phyloP scores from a whole-genome alignment of 2,888 invertebrate genomes.

The Aelia acuminata region DNA sequence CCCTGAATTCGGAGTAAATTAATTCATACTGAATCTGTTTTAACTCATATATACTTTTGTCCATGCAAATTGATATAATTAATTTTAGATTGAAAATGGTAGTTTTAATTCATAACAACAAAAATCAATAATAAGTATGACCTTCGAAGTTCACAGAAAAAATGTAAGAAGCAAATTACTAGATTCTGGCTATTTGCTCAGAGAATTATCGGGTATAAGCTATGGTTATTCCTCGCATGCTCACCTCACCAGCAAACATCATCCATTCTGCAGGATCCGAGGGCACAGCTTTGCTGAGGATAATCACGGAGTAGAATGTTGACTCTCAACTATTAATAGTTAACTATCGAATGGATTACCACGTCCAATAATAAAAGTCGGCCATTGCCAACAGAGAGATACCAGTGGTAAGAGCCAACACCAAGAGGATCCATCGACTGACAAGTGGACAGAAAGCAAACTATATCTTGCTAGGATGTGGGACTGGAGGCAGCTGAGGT shows the following conservation, averaged over 20 bases:
- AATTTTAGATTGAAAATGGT: no score
- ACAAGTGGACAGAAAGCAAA: neutral
- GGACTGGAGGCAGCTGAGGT: constrained; percentile 47
- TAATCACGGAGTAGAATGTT: neutral
- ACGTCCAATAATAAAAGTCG: neutral
- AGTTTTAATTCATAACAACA: neutral
- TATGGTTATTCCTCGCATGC: neutral
- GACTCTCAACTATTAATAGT: neutral
- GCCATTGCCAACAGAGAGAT: neutral
- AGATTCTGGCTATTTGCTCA: neutral
- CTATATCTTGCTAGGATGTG: neutral
- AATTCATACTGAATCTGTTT: no score
- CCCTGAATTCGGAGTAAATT: no score
- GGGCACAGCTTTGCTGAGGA: neutral
- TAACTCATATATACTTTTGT: no score
- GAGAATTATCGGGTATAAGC: neutral
- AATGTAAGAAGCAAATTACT: neutral
- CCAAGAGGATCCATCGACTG: neutral
- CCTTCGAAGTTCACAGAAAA: neutral
- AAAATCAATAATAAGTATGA: neutral
- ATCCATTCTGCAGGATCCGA: neutral
- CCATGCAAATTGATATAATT: no score
- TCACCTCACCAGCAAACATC: neutral
- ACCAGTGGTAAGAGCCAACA: no score
- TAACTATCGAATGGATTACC: neutral